Base-by-base conservation (phyloP, 2,888 invertebrate genomes). In the Melanotus villosus region DNA sequence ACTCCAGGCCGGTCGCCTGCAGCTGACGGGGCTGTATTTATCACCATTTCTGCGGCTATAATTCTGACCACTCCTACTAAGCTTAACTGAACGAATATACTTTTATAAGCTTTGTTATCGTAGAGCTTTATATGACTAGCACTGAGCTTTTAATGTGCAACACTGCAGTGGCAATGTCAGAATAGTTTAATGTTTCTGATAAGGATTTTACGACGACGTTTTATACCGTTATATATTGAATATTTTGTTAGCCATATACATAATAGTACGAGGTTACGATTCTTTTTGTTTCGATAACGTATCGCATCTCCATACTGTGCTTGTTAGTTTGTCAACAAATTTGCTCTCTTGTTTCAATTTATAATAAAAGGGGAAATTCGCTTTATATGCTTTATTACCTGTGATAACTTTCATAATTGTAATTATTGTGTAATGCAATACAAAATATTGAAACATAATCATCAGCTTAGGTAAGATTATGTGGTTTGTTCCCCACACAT, bases 41-140 rank as follows among this genome's bases (percentile, higher is more conserved):
- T 75, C 70, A 68, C 73, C 71, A 65, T 74, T 72, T 74, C 71
- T 71, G 75, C 58, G 72, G 70, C 75, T 70, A 73, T 75, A 75
- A 75, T 72, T 75, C 68, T 66, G 69, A 59, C 73, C 73, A 70
- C 67, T 67, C 63, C 70, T 68, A 50, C 50, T 54, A 47, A 63
- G 69, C 69, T 69, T 65, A 69, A 71, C 71, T 54, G 65, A 65
- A 68, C 73, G 71, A 73, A 74, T 71, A 75, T 73, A 76, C 73
- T 76, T 75, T 76, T 76, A 75, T 74, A 76, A 76, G 76, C 75
- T 73, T 66, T 67, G 74, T 75, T 76, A 76, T 76, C 76, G 73
- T 65, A 32, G 45, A 66, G 68, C 60, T 73, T 74, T 76, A 74
- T 76, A 72, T 56, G 71, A 70, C 68, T 65, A 56, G 70, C 50